These are phyloP conservation scores for Tangara arthus DNA, from an alignment of 2,797 vertebrate genomes.

Conservation along the genomic window DNA sequence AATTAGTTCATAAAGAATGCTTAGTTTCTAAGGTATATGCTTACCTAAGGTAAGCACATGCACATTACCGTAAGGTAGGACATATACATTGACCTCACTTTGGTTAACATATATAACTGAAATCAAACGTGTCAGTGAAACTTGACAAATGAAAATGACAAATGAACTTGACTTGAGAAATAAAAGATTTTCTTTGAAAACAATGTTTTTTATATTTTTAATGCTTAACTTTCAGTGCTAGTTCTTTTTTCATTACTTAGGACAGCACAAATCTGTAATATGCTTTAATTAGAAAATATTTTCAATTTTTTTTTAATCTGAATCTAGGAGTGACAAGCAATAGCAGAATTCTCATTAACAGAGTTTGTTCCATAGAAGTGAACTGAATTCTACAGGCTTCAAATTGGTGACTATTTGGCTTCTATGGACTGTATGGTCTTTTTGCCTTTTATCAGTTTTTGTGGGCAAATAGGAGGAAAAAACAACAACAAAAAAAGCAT, in stretches of 20 bases:
- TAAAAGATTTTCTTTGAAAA: not conserved
- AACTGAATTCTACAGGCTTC: not conserved
- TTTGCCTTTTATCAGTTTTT: not conserved
- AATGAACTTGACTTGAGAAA: not conserved
- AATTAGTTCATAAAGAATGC: not conserved
- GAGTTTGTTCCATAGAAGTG: not conserved
- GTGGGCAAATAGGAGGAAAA: accelerated
- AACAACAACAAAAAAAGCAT: accelerated
- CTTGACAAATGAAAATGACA: not conserved
- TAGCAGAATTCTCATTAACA: not conserved
- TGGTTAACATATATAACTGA: not conserved
- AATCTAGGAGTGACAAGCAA: not conserved
- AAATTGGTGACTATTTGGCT: not conserved
- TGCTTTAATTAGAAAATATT: not conserved
- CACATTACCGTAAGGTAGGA: not conserved
- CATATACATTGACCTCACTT: not conserved
- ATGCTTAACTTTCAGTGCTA: not conserved
- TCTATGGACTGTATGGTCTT: not conserved
- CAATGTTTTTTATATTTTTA: not conserved
- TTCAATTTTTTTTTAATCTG: accelerated
- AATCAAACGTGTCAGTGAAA: not conserved
- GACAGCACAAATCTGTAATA: not conserved
- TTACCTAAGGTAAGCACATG: not conserved
- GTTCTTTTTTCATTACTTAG: not conserved
- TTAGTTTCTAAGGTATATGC: not conserved